phyloP scores from a whole-genome alignment of 2,113 vertebrate genomes.

The Misgurnus anguillicaudatus region DNA sequence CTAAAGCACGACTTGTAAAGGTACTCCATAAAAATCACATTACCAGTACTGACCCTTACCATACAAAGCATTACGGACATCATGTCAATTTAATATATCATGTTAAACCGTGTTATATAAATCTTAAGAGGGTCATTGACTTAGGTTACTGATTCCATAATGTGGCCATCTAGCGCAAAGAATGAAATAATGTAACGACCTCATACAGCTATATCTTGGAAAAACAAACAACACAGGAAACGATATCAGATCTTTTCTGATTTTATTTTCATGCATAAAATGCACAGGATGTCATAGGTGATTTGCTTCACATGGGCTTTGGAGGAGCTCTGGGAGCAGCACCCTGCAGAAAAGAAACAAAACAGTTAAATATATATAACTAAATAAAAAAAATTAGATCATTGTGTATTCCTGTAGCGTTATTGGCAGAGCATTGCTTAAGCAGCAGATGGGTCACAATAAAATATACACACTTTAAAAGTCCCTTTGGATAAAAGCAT shows the following conservation, averaged over 20 bases:
- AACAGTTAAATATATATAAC: not conserved
- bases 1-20: not conserved
- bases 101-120: too few species aligned
- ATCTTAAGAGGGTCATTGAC: too few species aligned
- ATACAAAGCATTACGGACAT: too few species aligned
- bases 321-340: slow-evolving; percentile 80
- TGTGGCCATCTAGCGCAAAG: too few species aligned
- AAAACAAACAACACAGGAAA: not conserved
- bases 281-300: slow-evolving; percentile 25
- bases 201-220: not conserved
- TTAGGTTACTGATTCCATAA: too few species aligned
- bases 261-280: slow-evolving; percentile 39
- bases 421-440: too few species aligned
- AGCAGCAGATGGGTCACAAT: too few species aligned
- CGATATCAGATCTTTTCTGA: not conserved
- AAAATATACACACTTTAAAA: not conserved
- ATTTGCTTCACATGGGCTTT: slow-evolving; percentile 76
- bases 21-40: not conserved
- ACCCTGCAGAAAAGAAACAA: slow-evolving; percentile 64
- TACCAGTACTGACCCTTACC: not conserved
- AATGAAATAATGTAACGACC: too few species aligned
- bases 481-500: not conserved
- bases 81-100: too few species aligned
- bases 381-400: not conserved
- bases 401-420: not conserved